Evolutionary conservation across 2,888 invertebrate species (phyloP), one percentile per base, ranked within the genome.

Genomic region (Athrips mouffetella): DNA sequence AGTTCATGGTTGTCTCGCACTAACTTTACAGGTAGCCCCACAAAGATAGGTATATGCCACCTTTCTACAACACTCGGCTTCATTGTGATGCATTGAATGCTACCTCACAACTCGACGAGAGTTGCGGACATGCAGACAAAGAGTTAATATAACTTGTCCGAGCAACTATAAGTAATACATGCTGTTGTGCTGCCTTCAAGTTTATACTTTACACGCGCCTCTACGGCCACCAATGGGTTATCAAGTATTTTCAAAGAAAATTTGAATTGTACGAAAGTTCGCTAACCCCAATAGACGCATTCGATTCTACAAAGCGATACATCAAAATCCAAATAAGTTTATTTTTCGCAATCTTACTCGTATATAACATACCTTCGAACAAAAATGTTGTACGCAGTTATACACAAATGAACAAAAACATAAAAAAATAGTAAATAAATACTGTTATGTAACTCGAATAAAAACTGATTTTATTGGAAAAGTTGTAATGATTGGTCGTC

Each of bases 71-170:
- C 18, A 41, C 35, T 29, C 5, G 4, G 23, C 48, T 46, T 49
- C 49, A 52, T 52, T 52, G 52, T 52, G 45, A 44, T 52, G 52
- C 49, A 52, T 49, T 52, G 49, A 52, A 52, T 47, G 49, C 49
- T 47, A 40, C 39, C 37, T 15, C 30, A 47, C 47, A 47, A 44
- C 49, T 35, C 16, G 45, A 23, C 23, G 21, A 25, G 39, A 50
- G 50, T 50, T 50, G 16, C 33, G 21, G 25, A 45, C 42, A 15
- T 29, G 25, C 45, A 40, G 45, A 51, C 48, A 51, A 48, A 48
- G 45, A 51, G 51, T 47, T 45, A 46, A 45, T 29, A 45, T 45
- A 51, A 51, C 41, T 51, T 48, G 29, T 47, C 33, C 39, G 47
- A 30, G 31, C 21, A 45, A 48, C 42, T 47, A 37, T 37, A 47